Percentiles rank a stretch among this genome's conserved stretches.
phyloP scores from a whole-genome alignment of 2,113 vertebrate species.

The Castor canadensis region DNA sequence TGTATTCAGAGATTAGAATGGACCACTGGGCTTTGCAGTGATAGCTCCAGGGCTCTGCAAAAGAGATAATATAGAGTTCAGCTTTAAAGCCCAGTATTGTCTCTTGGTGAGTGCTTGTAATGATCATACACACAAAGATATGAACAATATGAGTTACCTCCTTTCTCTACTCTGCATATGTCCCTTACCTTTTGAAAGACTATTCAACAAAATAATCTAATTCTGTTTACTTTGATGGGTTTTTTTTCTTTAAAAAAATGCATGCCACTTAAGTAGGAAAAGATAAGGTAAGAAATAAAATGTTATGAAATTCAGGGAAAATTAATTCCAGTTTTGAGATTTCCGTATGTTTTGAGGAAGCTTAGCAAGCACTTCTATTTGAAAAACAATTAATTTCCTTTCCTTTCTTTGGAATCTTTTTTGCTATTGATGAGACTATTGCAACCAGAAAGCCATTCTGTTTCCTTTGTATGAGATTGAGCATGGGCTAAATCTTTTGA shows the following conservation, averaged over 20 bases:
- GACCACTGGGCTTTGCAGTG: constrained; percentile 77
- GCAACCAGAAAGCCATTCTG: constrained; percentile 37
- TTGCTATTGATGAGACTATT: constrained; percentile 48
- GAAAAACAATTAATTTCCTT: constrained; percentile 48
- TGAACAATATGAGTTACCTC: constrained; percentile 50
- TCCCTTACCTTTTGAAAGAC: constrained; percentile 71
- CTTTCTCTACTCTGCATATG: constrained; percentile 48
- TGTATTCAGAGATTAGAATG: constrained; percentile 79
- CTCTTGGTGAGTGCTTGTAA: constrained; percentile 65
- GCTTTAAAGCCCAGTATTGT: constrained; percentile 75
- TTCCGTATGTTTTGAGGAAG: constrained; percentile 34
- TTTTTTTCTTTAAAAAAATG: constrained; percentile 22
- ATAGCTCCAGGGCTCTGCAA: constrained; percentile 73
- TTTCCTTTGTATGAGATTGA: constrained; percentile 41
- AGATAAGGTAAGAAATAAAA: constrained; percentile 60
- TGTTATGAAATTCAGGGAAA: constrained; percentile 18
- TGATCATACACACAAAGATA: constrained; percentile 54
- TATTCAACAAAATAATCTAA: constrained; percentile 64
- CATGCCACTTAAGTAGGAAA: constrained; percentile 54
- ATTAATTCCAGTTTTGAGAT: constrained; percentile 55
- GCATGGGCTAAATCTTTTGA: constrained; percentile 40
- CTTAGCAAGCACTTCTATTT: constrained; percentile 44
- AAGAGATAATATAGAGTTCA: constrained; percentile 70
- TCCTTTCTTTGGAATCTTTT: constrained; percentile 21
- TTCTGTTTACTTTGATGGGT: constrained; percentile 60